Conservation (phyloP, 2,888 invertebrate species). For the Leucophenga montana region DNA sequence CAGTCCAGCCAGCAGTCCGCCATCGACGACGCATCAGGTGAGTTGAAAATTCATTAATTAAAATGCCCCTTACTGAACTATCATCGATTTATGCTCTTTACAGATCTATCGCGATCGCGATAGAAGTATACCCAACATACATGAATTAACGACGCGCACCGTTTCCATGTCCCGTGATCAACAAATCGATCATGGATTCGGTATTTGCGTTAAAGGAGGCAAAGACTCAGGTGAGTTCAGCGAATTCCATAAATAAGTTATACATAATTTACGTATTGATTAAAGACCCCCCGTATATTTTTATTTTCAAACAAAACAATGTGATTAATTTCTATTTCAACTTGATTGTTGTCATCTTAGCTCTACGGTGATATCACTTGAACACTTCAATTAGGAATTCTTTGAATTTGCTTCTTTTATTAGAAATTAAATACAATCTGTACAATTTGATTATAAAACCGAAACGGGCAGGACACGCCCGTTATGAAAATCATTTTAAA, state of each 20-base stretch:
- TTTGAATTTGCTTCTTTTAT: too few relatives aligned
- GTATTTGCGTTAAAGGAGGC: slow-evolving; percentile 92
- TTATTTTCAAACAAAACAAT: too few relatives aligned
- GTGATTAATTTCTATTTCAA: too few relatives aligned
- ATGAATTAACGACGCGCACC: slow-evolving; percentile 86
- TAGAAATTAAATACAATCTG: too few relatives aligned
- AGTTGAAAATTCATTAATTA: slow-evolving; percentile 47
- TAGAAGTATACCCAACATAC: slow-evolving; percentile 79
- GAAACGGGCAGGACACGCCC: too few relatives aligned
- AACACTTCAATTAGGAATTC: too few relatives aligned
- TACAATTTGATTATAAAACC: too few relatives aligned
- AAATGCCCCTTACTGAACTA: background rate
- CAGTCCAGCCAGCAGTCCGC: slow-evolving; percentile 84
- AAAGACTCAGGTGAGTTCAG: slow-evolving; percentile 87
- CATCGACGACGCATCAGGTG: slow-evolving; percentile 85
- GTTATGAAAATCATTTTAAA: too few relatives aligned
- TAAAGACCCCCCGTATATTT: background rate
- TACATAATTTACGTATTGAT: background rate
- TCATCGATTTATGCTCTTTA: slow-evolving; percentile 34
- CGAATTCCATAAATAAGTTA: slow-evolving; percentile 63
- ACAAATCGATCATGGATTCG: slow-evolving; percentile 88
- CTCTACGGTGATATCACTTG: too few relatives aligned
- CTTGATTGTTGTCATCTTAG: too few relatives aligned
- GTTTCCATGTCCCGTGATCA: slow-evolving; percentile 89
- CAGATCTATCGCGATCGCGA: slow-evolving; percentile 77